These are phyloP conservation scores for Leptothorax acervorum DNA, from an alignment of 2,888 invertebrate species.

Conservation along the genomic window DNA sequence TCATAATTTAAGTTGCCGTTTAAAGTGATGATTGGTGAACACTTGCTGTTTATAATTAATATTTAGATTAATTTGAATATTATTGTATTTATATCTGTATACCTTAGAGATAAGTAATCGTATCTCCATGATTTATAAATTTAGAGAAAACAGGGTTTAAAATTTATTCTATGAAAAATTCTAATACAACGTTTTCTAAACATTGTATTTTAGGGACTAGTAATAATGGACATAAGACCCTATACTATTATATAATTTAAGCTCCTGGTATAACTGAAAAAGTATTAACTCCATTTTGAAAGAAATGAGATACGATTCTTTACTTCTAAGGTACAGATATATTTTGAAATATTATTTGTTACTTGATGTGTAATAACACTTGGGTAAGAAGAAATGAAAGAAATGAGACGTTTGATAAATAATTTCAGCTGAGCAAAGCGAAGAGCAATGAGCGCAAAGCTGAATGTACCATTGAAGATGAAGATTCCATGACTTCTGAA, in stretches of 20 bases:
- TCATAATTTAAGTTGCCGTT: background rate
- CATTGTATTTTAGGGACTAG: too few species aligned
- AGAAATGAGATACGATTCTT: too few species aligned
- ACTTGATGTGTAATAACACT: background rate
- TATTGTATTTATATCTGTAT: background rate
- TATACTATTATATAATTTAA: too few species aligned
- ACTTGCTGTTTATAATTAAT: background rate
- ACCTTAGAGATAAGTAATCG: too few species aligned
- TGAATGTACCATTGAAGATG: constrained; percentile 12
- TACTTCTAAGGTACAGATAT: too few species aligned
- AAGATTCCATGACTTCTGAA: constrained; percentile 29
- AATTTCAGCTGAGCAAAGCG: constrained; percentile 43
- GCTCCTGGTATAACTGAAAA: too few species aligned
- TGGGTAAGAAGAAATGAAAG: background rate
- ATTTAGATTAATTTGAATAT: background rate
- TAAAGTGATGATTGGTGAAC: background rate
- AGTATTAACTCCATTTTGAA: too few species aligned
- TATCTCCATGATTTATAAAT: too few species aligned
- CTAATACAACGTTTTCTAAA: too few species aligned
- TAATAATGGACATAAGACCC: too few species aligned
- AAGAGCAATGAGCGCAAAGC: background rate
- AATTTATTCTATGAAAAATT: too few species aligned
- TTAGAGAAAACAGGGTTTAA: too few species aligned
- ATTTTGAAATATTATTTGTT: background rate
- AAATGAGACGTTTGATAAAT: constrained; percentile 1